These are phyloP conservation scores for Drosophila aff. DNA, from an alignment of 1,140 invertebrate species.

Conservation along the genomic window DNA sequence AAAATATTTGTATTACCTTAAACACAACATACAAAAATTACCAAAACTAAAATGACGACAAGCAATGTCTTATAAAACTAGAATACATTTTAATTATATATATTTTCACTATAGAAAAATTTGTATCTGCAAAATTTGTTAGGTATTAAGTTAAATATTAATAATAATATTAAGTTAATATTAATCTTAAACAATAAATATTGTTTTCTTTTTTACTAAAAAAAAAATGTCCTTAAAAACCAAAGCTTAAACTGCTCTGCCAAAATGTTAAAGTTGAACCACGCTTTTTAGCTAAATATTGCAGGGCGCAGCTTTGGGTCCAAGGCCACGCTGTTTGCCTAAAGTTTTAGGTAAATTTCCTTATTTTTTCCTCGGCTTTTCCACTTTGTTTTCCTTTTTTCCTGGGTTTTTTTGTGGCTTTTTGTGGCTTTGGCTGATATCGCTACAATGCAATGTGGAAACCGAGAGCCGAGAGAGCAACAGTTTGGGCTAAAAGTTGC, in stretches of 20 bases:
- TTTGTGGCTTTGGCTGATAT: constrained; percentile 54
- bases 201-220: too few relatives aligned
- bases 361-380: constrained; percentile 20
- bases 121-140: background rate
- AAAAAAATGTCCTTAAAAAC: too few relatives aligned
- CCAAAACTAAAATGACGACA: too few relatives aligned
- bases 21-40: background rate
- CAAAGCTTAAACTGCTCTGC: background rate
- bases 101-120: too few relatives aligned
- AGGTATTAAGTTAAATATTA: background rate
- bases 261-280: constrained; percentile 18
- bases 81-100: too few relatives aligned
- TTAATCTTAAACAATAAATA: background rate
- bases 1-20: background rate
- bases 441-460: constrained; percentile 44
- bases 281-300: constrained; percentile 23
- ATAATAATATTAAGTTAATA: too few relatives aligned
- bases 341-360: constrained; percentile 77
- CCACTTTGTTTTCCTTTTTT: constrained; percentile 27
- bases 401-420: constrained; percentile 4
- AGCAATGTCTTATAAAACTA: too few relatives aligned
- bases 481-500: constrained; percentile 76
- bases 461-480: constrained; percentile 52
- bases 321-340: constrained; percentile 58
- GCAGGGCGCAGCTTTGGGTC: constrained; percentile 11